phyloP scores from a whole-genome alignment of 2,113 vertebrate species.

The Gracilinanus agilis region DNA sequence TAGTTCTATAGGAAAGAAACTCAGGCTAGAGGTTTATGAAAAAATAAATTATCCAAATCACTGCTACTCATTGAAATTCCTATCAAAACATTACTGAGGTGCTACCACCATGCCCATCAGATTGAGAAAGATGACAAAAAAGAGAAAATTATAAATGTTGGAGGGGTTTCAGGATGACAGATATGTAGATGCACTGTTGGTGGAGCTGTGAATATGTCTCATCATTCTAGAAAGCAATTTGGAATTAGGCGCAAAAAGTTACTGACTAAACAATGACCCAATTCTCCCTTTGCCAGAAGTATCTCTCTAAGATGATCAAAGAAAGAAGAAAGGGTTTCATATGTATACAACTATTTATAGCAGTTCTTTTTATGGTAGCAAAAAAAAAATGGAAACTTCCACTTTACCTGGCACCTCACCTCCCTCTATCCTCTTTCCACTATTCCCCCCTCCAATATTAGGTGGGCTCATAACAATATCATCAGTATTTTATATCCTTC shows the following conservation, averaged over 20 bases:
- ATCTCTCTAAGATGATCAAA: not conserved
- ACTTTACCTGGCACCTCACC: not conserved
- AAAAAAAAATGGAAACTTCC: not conserved
- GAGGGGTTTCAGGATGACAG: not conserved
- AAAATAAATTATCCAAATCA: not conserved
- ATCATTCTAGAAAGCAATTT: not conserved
- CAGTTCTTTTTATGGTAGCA: not conserved
- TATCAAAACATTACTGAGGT: not conserved
- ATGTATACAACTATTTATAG: not conserved
- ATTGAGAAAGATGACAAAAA: not conserved
- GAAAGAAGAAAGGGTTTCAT: not conserved
- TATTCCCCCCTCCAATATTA: not conserved
- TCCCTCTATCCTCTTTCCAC: not conserved
- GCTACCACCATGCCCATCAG: not conserved
- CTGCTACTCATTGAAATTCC: not conserved
- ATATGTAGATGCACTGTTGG: not conserved
- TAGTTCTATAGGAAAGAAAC: not conserved
- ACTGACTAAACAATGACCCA: not conserved
- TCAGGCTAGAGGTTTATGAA: not conserved
- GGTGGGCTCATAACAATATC: not conserved
- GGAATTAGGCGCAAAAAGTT: not conserved
- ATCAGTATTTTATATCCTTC: not conserved
- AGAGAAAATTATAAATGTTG: not conserved
- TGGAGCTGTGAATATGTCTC: not conserved
- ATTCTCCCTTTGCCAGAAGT: not conserved